A percentile compares a stretch with the other conserved stretches of the same genome.
Conservation (phyloP, 2,797 vertebrate genomes). For the Clarias platycephalus region DNA sequence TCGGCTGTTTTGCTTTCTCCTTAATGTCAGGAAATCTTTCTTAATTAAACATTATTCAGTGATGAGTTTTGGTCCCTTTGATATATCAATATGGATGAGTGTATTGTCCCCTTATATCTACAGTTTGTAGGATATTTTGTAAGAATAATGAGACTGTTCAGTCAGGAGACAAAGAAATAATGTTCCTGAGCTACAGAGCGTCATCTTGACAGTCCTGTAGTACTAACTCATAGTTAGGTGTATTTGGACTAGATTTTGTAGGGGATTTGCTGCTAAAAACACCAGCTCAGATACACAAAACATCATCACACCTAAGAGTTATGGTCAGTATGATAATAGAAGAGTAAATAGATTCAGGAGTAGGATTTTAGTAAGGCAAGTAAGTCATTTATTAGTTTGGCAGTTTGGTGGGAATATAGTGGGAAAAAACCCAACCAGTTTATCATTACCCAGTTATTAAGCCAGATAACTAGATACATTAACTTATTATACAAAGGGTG, state of each 20-base stretch:
- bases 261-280: not conserved
- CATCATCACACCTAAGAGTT: not conserved
- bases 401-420: not conserved
- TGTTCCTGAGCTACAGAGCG: not conserved
- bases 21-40: not conserved
- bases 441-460: not conserved
- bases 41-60: not conserved
- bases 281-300: not conserved
- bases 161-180: not conserved
- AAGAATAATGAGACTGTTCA: not conserved
- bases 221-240: not conserved
- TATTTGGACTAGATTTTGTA: not conserved
- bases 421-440: not conserved
- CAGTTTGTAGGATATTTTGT: not conserved
- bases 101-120: not conserved
- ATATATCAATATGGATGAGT: not conserved
- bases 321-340: not conserved
- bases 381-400: not conserved
- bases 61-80: not conserved
- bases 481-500: not conserved
- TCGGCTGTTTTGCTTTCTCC: not conserved
- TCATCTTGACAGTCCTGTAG: not conserved
- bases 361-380: not conserved
- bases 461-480: not conserved
- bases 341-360: not conserved